Evolutionary conservation across 2,113 vertebrate species (phyloP).

Genomic region (Syrrhaptes paradoxus): DNA sequence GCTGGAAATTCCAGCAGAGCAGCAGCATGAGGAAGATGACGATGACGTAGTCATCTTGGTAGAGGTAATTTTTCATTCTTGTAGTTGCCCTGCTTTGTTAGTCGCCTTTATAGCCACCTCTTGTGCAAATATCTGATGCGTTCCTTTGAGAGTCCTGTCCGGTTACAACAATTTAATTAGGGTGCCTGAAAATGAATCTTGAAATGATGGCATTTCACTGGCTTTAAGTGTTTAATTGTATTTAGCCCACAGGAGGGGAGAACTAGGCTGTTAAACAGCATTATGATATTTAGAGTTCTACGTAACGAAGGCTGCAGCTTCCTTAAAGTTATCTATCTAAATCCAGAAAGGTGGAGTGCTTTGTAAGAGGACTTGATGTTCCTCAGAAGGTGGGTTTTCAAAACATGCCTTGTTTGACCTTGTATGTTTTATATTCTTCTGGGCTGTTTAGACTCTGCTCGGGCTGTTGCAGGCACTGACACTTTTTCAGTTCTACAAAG

Average conservation of each 20-base stretch:
- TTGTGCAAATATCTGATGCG: background rate
- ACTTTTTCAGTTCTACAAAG: background rate
- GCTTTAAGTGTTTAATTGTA: background rate
- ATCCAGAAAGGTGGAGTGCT: background rate
- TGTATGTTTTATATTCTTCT: background rate
- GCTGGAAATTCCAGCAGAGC: slow-evolving; percentile 73
- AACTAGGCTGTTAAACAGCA: background rate
- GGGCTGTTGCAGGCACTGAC: background rate
- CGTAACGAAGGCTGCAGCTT: background rate
- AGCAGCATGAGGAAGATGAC: slow-evolving; percentile 74
- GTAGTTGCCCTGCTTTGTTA: background rate
- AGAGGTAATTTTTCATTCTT: slow-evolving; percentile 75
- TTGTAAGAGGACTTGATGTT: background rate
- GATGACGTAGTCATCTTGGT: slow-evolving; percentile 85
- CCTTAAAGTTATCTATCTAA: background rate
- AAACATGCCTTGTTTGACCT: background rate
- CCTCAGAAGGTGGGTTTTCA: background rate
- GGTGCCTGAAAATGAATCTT: background rate
- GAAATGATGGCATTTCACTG: background rate
- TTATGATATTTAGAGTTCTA: background rate
- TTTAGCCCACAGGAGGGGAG: background rate
- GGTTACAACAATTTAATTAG: background rate
- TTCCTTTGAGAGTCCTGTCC: background rate
- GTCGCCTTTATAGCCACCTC: background rate
- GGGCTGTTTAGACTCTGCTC: background rate